Percentiles rank a stretch among this genome's conserved stretches.
phyloP scores from a whole-genome alignment of 2,888 invertebrate genomes.

The Drosophila sordidula region DNA sequence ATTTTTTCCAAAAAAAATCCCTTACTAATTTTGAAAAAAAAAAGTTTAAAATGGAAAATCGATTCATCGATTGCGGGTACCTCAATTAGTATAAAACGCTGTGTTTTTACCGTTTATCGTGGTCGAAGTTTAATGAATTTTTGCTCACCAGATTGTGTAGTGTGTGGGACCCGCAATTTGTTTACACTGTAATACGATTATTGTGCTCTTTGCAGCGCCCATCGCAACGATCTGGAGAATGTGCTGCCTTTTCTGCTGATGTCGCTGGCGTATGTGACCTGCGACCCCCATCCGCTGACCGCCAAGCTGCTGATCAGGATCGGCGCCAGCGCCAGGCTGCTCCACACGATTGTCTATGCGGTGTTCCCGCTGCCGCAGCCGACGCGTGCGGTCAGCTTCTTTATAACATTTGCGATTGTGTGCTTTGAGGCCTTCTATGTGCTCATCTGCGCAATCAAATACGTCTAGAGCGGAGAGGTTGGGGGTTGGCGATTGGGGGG shows the following conservation, averaged over 20 bases:
- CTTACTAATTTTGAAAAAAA: no score
- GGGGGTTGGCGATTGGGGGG: background rate
- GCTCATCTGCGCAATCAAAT: constrained; percentile 73
- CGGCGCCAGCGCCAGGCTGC: constrained; percentile 86
- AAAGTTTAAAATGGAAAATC: no score
- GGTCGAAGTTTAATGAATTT: no score
- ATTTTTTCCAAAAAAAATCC: no score
- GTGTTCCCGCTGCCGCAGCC: constrained; percentile 87
- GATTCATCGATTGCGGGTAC: no score
- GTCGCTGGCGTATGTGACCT: constrained; percentile 87
- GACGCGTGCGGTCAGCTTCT: constrained; percentile 85
- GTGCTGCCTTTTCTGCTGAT: constrained; percentile 87
- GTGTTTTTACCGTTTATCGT: no score
- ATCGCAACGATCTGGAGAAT: constrained; percentile 90
- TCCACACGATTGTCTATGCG: constrained; percentile 88
- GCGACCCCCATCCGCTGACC: constrained; percentile 86
- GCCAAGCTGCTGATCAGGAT: constrained; percentile 87
- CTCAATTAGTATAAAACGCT: no score
- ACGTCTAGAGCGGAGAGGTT: constrained; percentile 48
- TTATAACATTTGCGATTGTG: constrained; percentile 84
- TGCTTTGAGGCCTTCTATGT: constrained; percentile 85
- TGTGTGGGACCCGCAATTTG: no score
- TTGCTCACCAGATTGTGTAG: no score
- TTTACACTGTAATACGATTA: background rate
- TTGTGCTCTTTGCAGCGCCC: constrained; percentile 86